phyloP scores from a whole-genome alignment of 2,888 invertebrate species.

The Agriotes lineatus region DNA sequence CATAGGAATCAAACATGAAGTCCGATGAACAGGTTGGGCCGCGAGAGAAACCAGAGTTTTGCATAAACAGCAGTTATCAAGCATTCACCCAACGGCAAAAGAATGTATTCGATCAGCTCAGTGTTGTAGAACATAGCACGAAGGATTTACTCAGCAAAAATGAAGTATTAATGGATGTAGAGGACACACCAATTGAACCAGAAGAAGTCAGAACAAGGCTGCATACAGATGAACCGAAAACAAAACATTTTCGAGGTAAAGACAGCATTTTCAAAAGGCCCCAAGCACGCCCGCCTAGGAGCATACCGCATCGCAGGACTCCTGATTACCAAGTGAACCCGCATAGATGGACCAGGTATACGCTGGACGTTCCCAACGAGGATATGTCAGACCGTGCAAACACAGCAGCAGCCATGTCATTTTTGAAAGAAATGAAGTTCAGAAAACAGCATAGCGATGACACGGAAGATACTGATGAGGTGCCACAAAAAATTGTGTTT shows the following conservation, averaged over 20 bases:
- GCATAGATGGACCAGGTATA: slow-evolving; percentile 85
- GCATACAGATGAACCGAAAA: slow-evolving; percentile 63
- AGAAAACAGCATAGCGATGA: slow-evolving; percentile 59
- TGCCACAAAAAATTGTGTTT: slow-evolving; percentile 58
- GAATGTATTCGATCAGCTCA: slow-evolving; percentile 77
- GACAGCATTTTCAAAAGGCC: slow-evolving; percentile 87
- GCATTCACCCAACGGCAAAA: slow-evolving; percentile 73
- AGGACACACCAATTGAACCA: slow-evolving; percentile 6
- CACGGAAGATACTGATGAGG: slow-evolving; percentile 37
- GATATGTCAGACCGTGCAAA: slow-evolving; percentile 86
- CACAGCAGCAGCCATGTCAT: slow-evolving; percentile 81
- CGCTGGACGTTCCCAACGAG: slow-evolving; percentile 80
- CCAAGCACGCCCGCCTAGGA: slow-evolving; percentile 70
- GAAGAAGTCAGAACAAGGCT: slow-evolving; percentile 56
- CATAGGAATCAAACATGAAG: too few species aligned
- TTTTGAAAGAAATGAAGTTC: slow-evolving; percentile 77
- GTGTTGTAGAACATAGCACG: slow-evolving; percentile 58
- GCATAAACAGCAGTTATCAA: slow-evolving; percentile 52
- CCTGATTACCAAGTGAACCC: slow-evolving; percentile 79
- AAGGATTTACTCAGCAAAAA: slow-evolving; percentile 36
- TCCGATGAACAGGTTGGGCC: too few species aligned
- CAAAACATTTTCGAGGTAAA: slow-evolving; percentile 75
- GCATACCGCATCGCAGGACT: slow-evolving; percentile 67
- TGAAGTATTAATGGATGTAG: slow-evolving; percentile 50
- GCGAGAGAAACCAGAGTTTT: too few species aligned